These are phyloP conservation scores for Gonatopus flavifemur DNA, from an alignment of 1,140 invertebrate genomes.

Conservation along the genomic window DNA sequence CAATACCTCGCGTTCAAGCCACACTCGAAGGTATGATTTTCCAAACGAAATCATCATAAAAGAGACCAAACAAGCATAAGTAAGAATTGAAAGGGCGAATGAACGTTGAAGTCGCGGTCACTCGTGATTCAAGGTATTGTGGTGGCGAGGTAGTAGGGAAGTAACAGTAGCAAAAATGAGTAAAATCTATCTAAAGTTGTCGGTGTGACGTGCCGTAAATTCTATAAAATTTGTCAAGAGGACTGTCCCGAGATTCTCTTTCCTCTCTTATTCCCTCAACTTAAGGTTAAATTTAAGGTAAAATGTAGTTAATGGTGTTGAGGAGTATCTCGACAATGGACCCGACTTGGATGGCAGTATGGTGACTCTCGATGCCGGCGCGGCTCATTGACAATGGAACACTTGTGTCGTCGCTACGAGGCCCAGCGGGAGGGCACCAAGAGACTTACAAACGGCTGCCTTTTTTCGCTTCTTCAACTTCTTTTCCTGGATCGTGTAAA, in stretches of 20 bases:
- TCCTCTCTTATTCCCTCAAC: too few species aligned
- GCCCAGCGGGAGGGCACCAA: slow-evolving; percentile 32
- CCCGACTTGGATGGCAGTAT: too few species aligned
- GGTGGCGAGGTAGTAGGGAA: too few species aligned
- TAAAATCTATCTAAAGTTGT: too few species aligned
- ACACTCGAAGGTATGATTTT: too few species aligned
- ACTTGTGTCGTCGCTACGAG: slow-evolving; percentile 48
- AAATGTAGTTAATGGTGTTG: slow-evolving; percentile 55
- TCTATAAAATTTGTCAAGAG: slow-evolving; percentile 54
- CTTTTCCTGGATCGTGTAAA: slow-evolving; percentile 5
- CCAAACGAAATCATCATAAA: too few species aligned
- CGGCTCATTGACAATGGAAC: slow-evolving; percentile 43
- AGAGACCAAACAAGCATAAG: too few species aligned
- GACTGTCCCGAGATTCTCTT: too few species aligned
- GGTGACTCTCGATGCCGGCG: slow-evolving; percentile 29
- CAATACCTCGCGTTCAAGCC: too few species aligned
- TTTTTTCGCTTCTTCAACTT: slow-evolving; percentile 20
- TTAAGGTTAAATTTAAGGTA: slow-evolving; percentile 53
- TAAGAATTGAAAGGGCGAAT: too few species aligned
- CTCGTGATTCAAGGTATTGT: too few species aligned
- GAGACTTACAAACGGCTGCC: slow-evolving; percentile 27
- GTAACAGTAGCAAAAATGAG: too few species aligned
- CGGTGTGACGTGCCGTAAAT: slow-evolving; percentile 32
- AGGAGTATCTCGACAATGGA: slow-evolving; percentile 39
- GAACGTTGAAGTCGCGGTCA: slow-evolving; percentile 19